Percentiles rank a stretch among this genome's conserved stretches.
Evolutionary conservation across 2,888 invertebrate species (phyloP).

Genomic region (Rhagophthalmus giganteus): DNA sequence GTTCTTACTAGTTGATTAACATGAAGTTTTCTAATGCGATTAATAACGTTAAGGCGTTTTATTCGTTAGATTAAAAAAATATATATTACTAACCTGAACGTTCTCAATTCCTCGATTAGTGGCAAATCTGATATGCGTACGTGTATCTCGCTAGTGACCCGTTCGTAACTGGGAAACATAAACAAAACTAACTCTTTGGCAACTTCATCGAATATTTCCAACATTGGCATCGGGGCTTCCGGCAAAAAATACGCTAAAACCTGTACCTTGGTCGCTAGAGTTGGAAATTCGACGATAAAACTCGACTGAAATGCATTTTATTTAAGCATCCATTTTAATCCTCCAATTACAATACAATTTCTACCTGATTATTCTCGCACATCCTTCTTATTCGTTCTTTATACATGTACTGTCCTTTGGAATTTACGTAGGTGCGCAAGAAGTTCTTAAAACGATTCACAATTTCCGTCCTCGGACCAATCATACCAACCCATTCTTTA

Average conservation of each 20-base stretch:
- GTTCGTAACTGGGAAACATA: slow-evolving; percentile 94
- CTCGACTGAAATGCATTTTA: slow-evolving; percentile 69
- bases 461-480: slow-evolving; percentile 94
- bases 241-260: slow-evolving; percentile 96
- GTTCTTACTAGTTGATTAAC: slow-evolving; percentile 94
- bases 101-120: slow-evolving; percentile 91
- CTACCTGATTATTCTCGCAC: slow-evolving; percentile 85
- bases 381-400: slow-evolving; percentile 91
- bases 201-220: slow-evolving; percentile 94
- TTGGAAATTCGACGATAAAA: slow-evolving; percentile 90
- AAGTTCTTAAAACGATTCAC: slow-evolving; percentile 92
- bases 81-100: slow-evolving; percentile 72
- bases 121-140: slow-evolving; percentile 95
- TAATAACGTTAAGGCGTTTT: slow-evolving; percentile 13
- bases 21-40: slow-evolving; percentile 70
- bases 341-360: too few relatives aligned
- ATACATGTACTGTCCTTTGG: slow-evolving; percentile 84
- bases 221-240: slow-evolving; percentile 95
- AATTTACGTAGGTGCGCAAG: slow-evolving; percentile 84
- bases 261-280: slow-evolving; percentile 87
- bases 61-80: too few relatives aligned
- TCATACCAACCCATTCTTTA: slow-evolving; percentile 95
- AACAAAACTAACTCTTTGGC: slow-evolving; percentile 90
- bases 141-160: slow-evolving; percentile 92
- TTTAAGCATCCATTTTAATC: neutral